phyloP scores from a whole-genome alignment of 1,140 invertebrate species.

The Monochamus saltuarius region DNA sequence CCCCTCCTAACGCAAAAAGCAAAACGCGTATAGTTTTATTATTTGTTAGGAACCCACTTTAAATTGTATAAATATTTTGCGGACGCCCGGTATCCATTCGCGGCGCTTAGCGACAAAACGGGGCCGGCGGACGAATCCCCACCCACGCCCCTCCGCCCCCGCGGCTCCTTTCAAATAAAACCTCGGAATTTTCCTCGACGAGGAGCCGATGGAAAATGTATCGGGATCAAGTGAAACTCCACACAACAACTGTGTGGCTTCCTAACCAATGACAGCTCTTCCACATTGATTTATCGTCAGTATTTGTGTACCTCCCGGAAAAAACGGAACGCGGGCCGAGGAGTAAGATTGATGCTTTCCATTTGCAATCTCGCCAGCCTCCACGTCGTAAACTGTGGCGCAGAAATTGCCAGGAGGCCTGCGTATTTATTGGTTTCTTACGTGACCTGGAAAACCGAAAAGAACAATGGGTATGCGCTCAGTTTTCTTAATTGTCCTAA shows the following conservation, averaged over 20 bases:
- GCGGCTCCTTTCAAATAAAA: slow-evolving; percentile 1
- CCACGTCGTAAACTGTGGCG: background rate
- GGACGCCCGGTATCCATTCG: background rate
- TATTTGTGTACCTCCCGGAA: slow-evolving; percentile 47
- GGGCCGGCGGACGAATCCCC: background rate
- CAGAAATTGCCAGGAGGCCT: too few relatives aligned
- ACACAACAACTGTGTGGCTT: slow-evolving; percentile 28
- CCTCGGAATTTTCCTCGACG: slow-evolving; percentile 1
- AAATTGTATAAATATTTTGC: too few relatives aligned
- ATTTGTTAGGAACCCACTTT: background rate
- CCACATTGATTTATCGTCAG: slow-evolving; percentile 49
- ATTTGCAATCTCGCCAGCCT: slow-evolving; percentile 35
- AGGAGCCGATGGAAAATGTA: slow-evolving; percentile 16
- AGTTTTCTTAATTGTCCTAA: too few relatives aligned
- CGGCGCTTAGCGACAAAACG: background rate
- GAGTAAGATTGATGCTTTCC: slow-evolving; percentile 49
- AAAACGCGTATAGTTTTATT: too few relatives aligned
- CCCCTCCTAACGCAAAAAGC: too few relatives aligned
- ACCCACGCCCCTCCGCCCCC: background rate
- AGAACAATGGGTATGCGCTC: too few relatives aligned
- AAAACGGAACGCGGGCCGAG: slow-evolving; percentile 38
- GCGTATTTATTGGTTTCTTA: too few relatives aligned
- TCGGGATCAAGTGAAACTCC: slow-evolving; percentile 19
- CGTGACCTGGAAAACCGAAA: too few relatives aligned
- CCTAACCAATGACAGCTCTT: slow-evolving; percentile 44